Conservation (phyloP, 1,140 invertebrate genomes). For the Cherax destructor region DNA sequence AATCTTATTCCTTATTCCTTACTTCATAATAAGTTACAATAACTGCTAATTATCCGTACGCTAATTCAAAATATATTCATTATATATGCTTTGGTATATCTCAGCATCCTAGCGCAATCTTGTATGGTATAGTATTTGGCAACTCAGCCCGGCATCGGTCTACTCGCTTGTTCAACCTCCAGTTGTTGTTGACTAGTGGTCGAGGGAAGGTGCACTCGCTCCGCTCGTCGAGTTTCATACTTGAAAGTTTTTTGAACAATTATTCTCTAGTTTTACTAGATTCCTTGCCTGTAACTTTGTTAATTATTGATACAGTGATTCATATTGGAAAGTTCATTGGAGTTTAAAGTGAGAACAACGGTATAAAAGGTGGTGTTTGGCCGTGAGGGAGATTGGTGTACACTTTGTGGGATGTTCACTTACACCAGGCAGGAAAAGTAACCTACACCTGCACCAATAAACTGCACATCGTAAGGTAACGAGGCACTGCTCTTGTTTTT, state of each 20-base stretch:
- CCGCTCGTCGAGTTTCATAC: conserved; percentile 8
- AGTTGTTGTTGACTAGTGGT: conserved; percentile 13
- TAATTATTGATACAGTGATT: conserved; percentile 1
- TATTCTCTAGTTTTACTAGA: conserved; percentile 5
- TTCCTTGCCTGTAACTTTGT: background rate
- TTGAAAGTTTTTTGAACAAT: background rate
- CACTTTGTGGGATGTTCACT: background rate
- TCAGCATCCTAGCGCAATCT: background rate
- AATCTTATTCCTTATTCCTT: too few species aligned
- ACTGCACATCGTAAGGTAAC: conserved; percentile 5
- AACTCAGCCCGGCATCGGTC: background rate
- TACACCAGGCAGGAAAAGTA: conserved; percentile 3
- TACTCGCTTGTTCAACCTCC: background rate
- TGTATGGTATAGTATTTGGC: background rate
- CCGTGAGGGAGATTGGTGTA: background rate
- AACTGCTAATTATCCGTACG: too few species aligned
- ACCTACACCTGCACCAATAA: background rate
- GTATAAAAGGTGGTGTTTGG: background rate
- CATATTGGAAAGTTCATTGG: background rate
- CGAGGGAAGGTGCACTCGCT: background rate
- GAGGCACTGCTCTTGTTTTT: background rate
- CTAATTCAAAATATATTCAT: background rate
- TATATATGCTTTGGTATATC: background rate
- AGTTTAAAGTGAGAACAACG: background rate
- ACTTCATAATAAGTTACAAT: too few species aligned